Percentiles rank a stretch among this genome's conserved stretches.
Evolutionary conservation across 2,888 invertebrate genomes (phyloP).

Genomic region (Plagodis dolabraria): DNA sequence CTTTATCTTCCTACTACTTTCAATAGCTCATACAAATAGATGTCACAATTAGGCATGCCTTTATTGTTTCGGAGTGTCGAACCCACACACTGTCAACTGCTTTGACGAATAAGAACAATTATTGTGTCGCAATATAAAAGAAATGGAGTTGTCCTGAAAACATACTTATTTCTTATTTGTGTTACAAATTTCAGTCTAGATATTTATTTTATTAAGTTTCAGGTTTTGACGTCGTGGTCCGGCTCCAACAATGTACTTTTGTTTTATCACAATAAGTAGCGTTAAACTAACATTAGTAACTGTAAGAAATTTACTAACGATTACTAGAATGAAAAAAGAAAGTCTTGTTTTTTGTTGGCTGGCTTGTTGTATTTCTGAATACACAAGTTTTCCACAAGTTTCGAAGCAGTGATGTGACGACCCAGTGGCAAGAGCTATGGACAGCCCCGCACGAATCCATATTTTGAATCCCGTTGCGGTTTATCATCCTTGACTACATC

Average conservation of each 20-base stretch:
- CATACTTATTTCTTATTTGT: slow-evolving; percentile 6
- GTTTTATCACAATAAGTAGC: slow-evolving; percentile 14
- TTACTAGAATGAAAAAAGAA: background rate
- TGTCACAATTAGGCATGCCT: no score
- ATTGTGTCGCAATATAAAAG: slow-evolving; percentile 15
- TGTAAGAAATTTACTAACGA: slow-evolving; percentile 8
- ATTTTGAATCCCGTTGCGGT: no score
- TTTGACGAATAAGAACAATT: background rate
- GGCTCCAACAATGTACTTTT: slow-evolving; percentile 8
- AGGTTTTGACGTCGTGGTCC: slow-evolving; percentile 7
- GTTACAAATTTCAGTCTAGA: slow-evolving; percentile 11
- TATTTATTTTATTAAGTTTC: background rate
- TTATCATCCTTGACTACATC: no score
- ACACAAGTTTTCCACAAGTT: no score
- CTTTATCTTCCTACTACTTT: background rate
- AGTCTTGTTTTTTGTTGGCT: background rate
- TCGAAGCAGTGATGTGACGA: no score
- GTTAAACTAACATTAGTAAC: slow-evolving; percentile 7
- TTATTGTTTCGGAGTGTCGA: background rate
- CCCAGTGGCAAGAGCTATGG: no score
- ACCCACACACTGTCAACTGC: background rate
- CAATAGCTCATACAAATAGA: no score
- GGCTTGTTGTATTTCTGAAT: no score
- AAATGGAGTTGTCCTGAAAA: slow-evolving; percentile 22
- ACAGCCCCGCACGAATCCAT: no score